Evolutionary conservation across 2,113 vertebrate genomes (phyloP).

Genomic region (Actinemys pallida): DNA sequence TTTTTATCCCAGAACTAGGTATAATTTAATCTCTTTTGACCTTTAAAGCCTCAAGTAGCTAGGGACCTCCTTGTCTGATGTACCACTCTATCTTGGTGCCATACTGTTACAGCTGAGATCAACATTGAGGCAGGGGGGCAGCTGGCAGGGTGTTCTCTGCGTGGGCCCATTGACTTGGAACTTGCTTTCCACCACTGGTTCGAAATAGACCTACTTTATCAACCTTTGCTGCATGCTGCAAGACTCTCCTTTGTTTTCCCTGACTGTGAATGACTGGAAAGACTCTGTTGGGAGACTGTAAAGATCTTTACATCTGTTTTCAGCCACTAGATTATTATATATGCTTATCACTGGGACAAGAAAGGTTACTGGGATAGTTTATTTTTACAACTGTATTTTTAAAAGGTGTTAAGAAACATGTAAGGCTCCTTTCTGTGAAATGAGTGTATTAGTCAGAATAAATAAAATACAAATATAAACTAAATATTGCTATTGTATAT

Average conservation of each 20-base stretch:
- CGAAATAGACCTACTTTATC: background rate
- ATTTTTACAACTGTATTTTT: background rate
- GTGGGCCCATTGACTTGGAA: background rate
- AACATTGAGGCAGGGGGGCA: background rate
- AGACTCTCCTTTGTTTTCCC: background rate
- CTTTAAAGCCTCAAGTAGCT: background rate
- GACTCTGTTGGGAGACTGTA: background rate
- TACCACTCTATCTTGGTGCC: background rate
- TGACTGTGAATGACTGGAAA: background rate
- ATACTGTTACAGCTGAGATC: background rate
- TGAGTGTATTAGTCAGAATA: background rate
- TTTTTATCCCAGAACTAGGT: rapidly evolving
- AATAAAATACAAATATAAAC: background rate
- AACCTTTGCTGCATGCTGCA: background rate
- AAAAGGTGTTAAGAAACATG: rapidly evolving
- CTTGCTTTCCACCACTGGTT: background rate
- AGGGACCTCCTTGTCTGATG: background rate
- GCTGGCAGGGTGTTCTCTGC: background rate
- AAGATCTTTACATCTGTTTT: background rate
- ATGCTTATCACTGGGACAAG: background rate
- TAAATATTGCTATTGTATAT: background rate
- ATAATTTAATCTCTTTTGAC: background rate
- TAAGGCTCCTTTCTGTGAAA: background rate
- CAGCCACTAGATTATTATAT: background rate
- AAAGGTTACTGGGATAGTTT: background rate